Evolutionary conservation across 2,888 invertebrate genomes (phyloP).

Genomic region (Aquatica leii): DNA sequence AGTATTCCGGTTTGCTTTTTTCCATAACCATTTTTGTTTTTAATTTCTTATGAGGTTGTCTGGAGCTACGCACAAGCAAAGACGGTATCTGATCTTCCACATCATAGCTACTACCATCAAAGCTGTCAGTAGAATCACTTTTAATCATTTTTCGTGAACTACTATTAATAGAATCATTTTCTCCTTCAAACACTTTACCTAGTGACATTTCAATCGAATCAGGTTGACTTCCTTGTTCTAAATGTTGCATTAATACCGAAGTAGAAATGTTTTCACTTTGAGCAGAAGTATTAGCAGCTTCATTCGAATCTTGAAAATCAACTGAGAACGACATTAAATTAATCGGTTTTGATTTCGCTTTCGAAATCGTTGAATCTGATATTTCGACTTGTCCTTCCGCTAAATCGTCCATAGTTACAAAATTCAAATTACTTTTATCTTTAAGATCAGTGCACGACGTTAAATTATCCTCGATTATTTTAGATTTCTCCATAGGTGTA

Average conservation of each 20-base stretch:
- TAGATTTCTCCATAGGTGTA: conserved; percentile 14
- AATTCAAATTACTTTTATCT: conserved; percentile 66
- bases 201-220: conserved; percentile 24
- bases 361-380: conserved; percentile 57
- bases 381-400: conserved; percentile 64
- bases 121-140: neutral
- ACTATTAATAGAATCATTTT: neutral
- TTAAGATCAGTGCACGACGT: conserved; percentile 2
- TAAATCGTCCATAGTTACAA: conserved; percentile 59
- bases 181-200: conserved; percentile 26
- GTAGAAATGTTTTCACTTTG: neutral
- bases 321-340: conserved; percentile 55
- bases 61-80: conserved; percentile 28
- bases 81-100: conserved; percentile 59
- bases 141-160: neutral
- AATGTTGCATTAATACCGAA: neutral
- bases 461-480: conserved; percentile 21
- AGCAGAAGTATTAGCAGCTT: neutral
- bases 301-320: conserved; percentile 52
- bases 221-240: conserved; percentile 8
- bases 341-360: conserved; percentile 58
- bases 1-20: conserved; percentile 48
- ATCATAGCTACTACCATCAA: conserved; percentile 18
- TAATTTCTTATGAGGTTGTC: conserved; percentile 25
- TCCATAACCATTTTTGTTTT: conserved; percentile 48